These are phyloP conservation scores for Noctilio leporinus DNA, from an alignment of 2,113 vertebrate species.

Conservation along the genomic window DNA sequence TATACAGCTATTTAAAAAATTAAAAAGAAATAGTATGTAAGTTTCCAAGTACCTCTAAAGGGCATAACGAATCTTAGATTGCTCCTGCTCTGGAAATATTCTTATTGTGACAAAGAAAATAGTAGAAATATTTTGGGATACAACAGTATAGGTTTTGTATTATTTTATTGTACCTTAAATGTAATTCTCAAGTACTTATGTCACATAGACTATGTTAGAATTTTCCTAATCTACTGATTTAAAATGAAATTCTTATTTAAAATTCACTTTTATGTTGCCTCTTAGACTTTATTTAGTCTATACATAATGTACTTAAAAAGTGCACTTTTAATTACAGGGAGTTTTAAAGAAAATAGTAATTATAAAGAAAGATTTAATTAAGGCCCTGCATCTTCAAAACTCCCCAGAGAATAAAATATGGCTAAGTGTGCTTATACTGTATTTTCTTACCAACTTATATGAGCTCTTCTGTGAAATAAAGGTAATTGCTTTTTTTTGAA, in stretches of 20 bases:
- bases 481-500: background rate
- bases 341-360: constrained; percentile 17
- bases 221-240: background rate
- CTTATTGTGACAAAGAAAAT: background rate
- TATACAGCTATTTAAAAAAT: background rate
- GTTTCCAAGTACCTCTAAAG: background rate
- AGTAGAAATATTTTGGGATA: background rate
- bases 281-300: background rate
- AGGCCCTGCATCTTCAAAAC: background rate
- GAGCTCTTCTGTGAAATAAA: background rate
- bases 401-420: constrained; percentile 17
- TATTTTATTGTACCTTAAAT: constrained; percentile 15
- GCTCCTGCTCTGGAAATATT: background rate
- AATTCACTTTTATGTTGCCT: background rate
- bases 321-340: constrained; percentile 1
- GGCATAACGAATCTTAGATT: background rate
- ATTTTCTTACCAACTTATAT: constrained; percentile 15
- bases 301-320: background rate
- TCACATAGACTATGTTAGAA: background rate
- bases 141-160: background rate
- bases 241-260: background rate
- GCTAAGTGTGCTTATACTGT: background rate
- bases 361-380: background rate
- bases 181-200: background rate
- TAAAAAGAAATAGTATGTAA: background rate